Percentiles rank a stretch among this genome's conserved stretches.
Conservation (phyloP, 2,888 invertebrate genomes). For the Platycheirus albimanus region DNA sequence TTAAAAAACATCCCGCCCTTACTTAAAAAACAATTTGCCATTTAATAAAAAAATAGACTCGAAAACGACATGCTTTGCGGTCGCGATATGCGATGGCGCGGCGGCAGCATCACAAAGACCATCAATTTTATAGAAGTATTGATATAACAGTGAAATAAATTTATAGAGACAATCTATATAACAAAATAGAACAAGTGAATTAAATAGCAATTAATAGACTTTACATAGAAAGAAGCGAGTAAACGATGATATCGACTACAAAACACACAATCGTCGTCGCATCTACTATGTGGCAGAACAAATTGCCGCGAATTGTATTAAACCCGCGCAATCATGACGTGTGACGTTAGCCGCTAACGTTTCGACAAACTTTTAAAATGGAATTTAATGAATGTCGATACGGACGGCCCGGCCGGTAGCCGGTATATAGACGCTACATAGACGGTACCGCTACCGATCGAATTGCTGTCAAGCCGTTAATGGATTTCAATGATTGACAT, state of each 20-base stretch:
- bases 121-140: neutral
- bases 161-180: neutral
- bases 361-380: neutral
- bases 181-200: constrained; percentile 26
- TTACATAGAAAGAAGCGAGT: neutral
- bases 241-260: neutral
- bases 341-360: constrained; percentile 7
- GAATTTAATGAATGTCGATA: constrained; percentile 23
- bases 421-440: neutral
- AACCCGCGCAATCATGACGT: constrained; percentile 1
- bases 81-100: neutral
- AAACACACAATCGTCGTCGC: no score
- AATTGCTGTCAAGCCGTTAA: constrained; percentile 56
- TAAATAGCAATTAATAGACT: constrained; percentile 21
- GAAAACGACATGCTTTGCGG: neutral
- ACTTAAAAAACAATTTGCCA: constrained; percentile 9
- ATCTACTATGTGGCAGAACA: constrained; percentile 15
- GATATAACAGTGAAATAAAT: neutral
- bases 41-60: neutral
- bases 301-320: constrained; percentile 49
- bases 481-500: constrained; percentile 66
- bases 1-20: neutral
- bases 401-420: neutral
- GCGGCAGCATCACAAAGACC: constrained; percentile 10
- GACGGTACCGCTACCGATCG: constrained; percentile 32